Base-by-base conservation (phyloP, 1,140 invertebrate genomes). In the Wasmannia auropunctata region DNA sequence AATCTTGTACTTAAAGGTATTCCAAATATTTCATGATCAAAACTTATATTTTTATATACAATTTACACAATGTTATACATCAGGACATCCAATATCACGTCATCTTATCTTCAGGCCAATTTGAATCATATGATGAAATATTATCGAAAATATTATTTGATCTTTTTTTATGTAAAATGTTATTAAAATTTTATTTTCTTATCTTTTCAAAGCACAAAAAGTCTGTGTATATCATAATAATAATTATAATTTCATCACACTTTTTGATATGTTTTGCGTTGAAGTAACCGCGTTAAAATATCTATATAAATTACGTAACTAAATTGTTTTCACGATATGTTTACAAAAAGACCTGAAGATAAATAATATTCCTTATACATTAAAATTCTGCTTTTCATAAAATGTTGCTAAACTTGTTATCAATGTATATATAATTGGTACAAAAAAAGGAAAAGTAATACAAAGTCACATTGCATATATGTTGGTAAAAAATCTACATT, bases 181-280 rank as follows among this genome's bases (percentile, higher is more conserved):
- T 67, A 10, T 25, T 65, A 49, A 70, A 28, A 76, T 43, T 86
- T 14, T 77, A 49, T 84, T 31, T 58, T 25, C 0, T 74, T 31
- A 19, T 70, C 11, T 69, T 46, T 37, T n/a, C 28, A 22, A 2
- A 6, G 8, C 31, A 65, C 16, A 19, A 76, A 76, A 51, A 37
- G 65, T 79, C 19, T 25, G 14, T 43, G 37, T 51, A 56, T 60
- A 60, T 60, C 16, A 31, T 40, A 40, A 75, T 37, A 19, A 77
- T 7, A 83, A 49, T 65, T 69, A 51, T 31, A 67, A 10, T 85
- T 25, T 60, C 77, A 85, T 90, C 43, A 81, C 43, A 86, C 77
- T 70, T 77, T 8, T 54, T 90, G 87, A 89, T 90, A 90, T 86
- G 86, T 89, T 75, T 86, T 87, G 25, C 65, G 25, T 43, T 25